Evolutionary conservation across 2,797 vertebrate species (phyloP), one percentile per base, ranked within the genome.

Genomic region (Glyptemys insculpta): DNA sequence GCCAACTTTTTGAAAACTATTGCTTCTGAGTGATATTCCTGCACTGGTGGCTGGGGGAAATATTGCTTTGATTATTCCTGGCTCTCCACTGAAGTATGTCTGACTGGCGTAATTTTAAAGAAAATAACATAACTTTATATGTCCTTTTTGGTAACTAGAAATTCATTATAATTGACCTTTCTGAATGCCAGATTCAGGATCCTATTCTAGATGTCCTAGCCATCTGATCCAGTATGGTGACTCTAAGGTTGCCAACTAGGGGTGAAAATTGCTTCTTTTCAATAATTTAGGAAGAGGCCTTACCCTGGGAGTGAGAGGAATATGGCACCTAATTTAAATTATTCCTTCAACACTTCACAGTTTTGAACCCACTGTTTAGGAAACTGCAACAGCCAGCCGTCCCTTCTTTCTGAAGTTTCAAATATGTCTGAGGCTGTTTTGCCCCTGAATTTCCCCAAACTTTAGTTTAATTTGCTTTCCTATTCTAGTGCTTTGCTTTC

Each of bases 161-260:
- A 96, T 92, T 83, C 90, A 95, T 95, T 86, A 31, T 6, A 91
- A 90, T 86, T 89, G 95, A 76, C 79, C 82, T 87, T 79, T 96
- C 94, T 49, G 87, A 93, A 96, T 96, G 89, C 1, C 89, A 86
- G 94, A 95, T 94, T 90, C 29, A 57, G 81, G 62, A 96, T 10
- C 5, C 41, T 54, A 90, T 86, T 84, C 84, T 0, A 0, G 44
- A 12, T 93, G 74, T 52, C 57, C 78, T 92, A 79, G 81, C 47
- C 81, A 86, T 78, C 74, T 81, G 96, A 94, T 88, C 94, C 93
- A 95, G 15, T 90, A 87, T 94, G 94, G 41, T 2, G 6, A 23
- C 3, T 94, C 94, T 96, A 89, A 95, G 93, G 92, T 93, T 81
- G 78, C 74, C 93, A 57, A 81, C 85, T 93, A 89, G 91, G 81